Base-by-base conservation (phyloP, 2,888 invertebrate genomes). In the Stenchaetothrips biformis region DNA sequence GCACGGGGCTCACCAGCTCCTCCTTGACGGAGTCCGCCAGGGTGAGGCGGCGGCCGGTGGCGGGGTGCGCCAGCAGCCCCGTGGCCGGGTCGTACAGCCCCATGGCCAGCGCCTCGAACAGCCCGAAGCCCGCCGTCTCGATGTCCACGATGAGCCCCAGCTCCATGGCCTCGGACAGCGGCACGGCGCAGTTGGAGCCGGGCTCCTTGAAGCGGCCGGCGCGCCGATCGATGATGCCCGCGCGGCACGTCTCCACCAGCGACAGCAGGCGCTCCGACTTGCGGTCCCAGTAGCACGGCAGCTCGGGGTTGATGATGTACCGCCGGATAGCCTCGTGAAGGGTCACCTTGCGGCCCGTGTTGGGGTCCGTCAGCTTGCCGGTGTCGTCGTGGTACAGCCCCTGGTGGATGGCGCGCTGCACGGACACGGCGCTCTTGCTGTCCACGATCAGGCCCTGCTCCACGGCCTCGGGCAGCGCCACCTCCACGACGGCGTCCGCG, bases 381-480 rank as follows among this genome's bases (percentile, higher is more conserved):
- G 92, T 92, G 81, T 89, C 89, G 81, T 94, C 93, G 83, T 95
- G 94, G 85, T 95, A 95, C 0, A 95, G 88, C 2, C 96, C 95
- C 87, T 95, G 93, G 86, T 95, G 95, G 80, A 96, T 90, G 0
- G 95, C 94, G 84, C 95, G 89, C 85, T 96, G 96, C 53, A 96
- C 86, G 18, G 95, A 95, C 37, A 95, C 91, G 0, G 95, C 92
- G 13, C 93, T 93, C 86, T 93, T 93, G 83, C 92, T 92, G 85
- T 96, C 96, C 82, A 94, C 90, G 78, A 96, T 89, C 81, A 95
- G 89, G 27, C 95, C 95, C 81, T 92, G 89, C 86, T 93, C 92
- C 84, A 95, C 93, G 0, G 95, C 95, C 86, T 94, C 92, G 80
- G 90, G 90, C 27, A 95, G 87, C 53, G 92, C 90, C 62, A 95